A percentile compares a stretch with the other conserved stretches of the same genome.
These are phyloP conservation scores for Puffinus mauretanicus DNA, from an alignment of 2,113 vertebrate genomes.

Conservation along the genomic window DNA sequence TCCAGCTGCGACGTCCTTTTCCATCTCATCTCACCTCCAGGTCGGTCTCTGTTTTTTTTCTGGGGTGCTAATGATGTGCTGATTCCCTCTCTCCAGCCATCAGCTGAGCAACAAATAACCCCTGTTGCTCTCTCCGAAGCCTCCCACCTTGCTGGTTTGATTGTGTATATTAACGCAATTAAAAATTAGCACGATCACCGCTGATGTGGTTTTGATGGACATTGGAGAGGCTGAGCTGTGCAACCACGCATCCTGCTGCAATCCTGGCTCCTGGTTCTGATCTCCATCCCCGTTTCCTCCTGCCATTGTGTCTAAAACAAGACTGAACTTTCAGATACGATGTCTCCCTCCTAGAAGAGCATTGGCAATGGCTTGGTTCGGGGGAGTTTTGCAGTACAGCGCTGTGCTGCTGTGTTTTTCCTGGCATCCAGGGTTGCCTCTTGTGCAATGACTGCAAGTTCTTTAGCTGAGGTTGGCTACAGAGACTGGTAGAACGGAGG, in stretches of 20 bases:
- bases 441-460: not conserved
- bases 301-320: not conserved
- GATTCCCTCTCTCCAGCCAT: not conserved
- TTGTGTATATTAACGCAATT: not conserved
- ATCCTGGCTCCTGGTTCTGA: not conserved
- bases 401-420: not conserved
- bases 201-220: not conserved
- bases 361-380: not conserved
- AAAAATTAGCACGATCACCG: not conserved
- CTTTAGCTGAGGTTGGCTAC: not conserved
- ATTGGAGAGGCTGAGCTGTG: not conserved
- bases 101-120: not conserved
- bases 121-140: not conserved
- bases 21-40: not conserved
- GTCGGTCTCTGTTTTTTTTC: not conserved
- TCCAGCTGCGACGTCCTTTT: not conserved
- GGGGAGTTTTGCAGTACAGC: accelerated
- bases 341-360: too few relatives aligned
- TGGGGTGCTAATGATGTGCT: too few relatives aligned
- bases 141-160: not conserved
- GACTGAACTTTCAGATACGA: not conserved
- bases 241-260: not conserved
- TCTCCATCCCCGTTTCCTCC: not conserved
- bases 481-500: not conserved
- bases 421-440: not conserved